Evolutionary conservation across 1,140 invertebrate species (phyloP), one percentile per base, ranked within the genome.

Genomic region (Nilaparvata lugens): DNA sequence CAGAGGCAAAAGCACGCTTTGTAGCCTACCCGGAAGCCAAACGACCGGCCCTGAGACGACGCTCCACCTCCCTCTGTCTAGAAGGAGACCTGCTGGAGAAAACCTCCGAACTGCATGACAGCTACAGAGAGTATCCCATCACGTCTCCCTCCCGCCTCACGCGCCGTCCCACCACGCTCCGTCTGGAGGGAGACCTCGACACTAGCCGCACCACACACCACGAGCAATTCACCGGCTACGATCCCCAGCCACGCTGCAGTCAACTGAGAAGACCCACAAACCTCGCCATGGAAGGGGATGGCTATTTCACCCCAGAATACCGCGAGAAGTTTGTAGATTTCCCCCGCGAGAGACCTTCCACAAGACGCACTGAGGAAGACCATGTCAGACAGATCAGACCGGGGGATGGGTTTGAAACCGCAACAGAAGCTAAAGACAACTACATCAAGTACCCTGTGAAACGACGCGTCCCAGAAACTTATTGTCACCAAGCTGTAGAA

Each of bases 281-380:
- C 21, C 21, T 48, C 16, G 18, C 2, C 5, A 48, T 48, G 45
- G 66, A 67, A 57, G 66, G 66, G 9, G 56, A 64, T 18, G 40
- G 57, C 11, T n/a, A 42, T 2, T 62, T 53, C 28, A 56, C 45
- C 14, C 53, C 62, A 0, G 66, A 67, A 52, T 67, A 67, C 42
- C 45, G 52, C 28, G 63, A 66, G 5, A 57, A 62, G 18, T 64
- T 51, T 56, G 45, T 58, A 4, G 55, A 61, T 19, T 56, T 58
- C 23, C 65, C 63, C 0, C 35, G 64, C 38, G 28, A 61, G 21
- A 28, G 65, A 19, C 62, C 60, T 23, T 56, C 54, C 43, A 14
- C 25, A 4, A 4, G 31, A 21, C 19, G 14, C 2, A 6, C 7
- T 11, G 45, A 51, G 9, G 3, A 3, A 24, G 23, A 38, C 21